phyloP scores from a whole-genome alignment of 2,797 vertebrate species.

The Gila robusta region DNA sequence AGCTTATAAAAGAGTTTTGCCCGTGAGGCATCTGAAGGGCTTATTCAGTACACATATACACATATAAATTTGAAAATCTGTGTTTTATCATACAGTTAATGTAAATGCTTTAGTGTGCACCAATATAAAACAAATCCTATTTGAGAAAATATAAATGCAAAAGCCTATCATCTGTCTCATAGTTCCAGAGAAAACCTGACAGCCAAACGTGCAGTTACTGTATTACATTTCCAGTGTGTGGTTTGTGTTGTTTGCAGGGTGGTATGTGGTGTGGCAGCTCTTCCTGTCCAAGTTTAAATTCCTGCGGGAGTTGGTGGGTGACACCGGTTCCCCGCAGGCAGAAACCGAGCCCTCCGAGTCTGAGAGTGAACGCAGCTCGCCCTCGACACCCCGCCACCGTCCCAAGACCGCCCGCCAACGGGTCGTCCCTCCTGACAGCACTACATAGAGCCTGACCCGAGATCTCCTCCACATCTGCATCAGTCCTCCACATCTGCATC shows the following conservation, averaged over 20 bases:
- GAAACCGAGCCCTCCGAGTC: constrained; percentile 86
- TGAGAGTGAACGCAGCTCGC: constrained; percentile 79
- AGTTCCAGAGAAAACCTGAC: background rate
- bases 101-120: background rate
- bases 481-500: background rate
- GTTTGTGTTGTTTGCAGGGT: constrained; percentile 79
- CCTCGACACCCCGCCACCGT: constrained; percentile 75
- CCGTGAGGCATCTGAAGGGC: background rate
- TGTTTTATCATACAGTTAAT: background rate
- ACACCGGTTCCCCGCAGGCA: constrained; percentile 88
- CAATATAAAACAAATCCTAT: too few relatives aligned
- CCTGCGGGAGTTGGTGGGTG: constrained; percentile 93
- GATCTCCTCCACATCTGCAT: background rate
- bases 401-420: constrained; percentile 86
- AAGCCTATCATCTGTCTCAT: background rate
- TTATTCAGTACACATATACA: background rate
- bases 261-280: constrained; percentile 99
- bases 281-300: constrained; percentile 99
- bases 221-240: background rate
- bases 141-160: background rate
- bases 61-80: background rate
- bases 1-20: too few relatives aligned
- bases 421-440: constrained; percentile 73
- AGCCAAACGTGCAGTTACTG: background rate
- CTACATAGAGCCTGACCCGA: constrained; percentile 59